Evolutionary conservation across 2,113 vertebrate species (phyloP), one percentile per base, ranked within the genome.

Genomic region (Oenanthe oenanthe): DNA sequence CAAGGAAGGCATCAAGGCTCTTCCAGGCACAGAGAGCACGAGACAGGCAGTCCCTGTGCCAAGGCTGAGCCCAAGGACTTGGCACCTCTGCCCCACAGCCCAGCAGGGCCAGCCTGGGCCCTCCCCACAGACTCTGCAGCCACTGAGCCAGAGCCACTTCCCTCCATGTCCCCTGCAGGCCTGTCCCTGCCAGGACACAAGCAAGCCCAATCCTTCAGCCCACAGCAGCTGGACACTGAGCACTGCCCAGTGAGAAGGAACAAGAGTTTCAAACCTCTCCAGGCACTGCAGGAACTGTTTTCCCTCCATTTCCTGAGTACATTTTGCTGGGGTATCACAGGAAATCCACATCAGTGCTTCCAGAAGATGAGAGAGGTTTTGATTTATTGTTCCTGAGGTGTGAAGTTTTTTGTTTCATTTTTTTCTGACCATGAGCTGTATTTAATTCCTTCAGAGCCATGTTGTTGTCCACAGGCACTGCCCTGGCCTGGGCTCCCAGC

Each of bases 201-300:
- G 40, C 28, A 34, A 61, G 54, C 18, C 17, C 2, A 8, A 1
- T 13, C 47, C 31, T 42, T 47, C 71, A 17, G 40, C 6, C 25
- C 40, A 6, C 0, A 0, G 10, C 0, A 60, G 22, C 24, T 8
- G 4, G 47, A 32, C n/a, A 13, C 47, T 3, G 10, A 57, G 20
- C 14, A 9, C 36, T 9, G 13, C 2, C 42, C 54, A 40, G 22
- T 4, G 25, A 62, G 21, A 8, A 12, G 12, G 42, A 57, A n/a
- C 29, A 60, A 22, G 22, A 9, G 7, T 43, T 84, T 85, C 9
- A 56, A 54, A 70, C 36, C 17, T 42, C 89, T 51, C n/a, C 17
- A 24, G 17, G 12, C 20, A 14, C 50, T 17, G 45, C 57, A 80
- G 38, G 17, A 90, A 62, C 17, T 29, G 15, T 73, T 76, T 63